Percentiles rank a stretch among this genome's conserved stretches.
phyloP scores from a whole-genome alignment of 2,113 vertebrate species.

The Archocentrus centrarchus region DNA sequence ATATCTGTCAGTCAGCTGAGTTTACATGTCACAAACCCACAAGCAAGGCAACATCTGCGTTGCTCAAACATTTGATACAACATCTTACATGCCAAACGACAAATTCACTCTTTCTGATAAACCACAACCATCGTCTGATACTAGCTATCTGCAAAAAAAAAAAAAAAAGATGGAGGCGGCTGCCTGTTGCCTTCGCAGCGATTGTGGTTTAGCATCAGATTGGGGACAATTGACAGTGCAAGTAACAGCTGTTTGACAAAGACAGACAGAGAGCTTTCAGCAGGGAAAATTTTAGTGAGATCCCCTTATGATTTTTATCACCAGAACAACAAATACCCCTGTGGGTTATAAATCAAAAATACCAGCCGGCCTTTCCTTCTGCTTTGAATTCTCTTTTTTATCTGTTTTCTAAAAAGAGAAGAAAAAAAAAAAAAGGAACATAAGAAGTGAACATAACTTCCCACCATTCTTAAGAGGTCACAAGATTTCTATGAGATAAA shows the following conservation, averaged over 20 bases:
- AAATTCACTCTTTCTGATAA: slow-evolving; percentile 33
- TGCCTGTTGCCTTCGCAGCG: slow-evolving; percentile 26
- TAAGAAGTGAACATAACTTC: slow-evolving; percentile 8
- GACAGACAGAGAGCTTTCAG: not conserved
- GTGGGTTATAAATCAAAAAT: slow-evolving; percentile 12
- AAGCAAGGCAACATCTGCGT: slow-evolving; percentile 26
- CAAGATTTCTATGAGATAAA: not conserved
- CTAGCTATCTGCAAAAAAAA: slow-evolving; percentile 8
- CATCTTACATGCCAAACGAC: slow-evolving; percentile 23
- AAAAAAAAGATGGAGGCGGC: slow-evolving; percentile 3
- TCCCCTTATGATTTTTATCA: slow-evolving; percentile 9
- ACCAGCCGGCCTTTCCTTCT: not conserved
- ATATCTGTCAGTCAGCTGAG: slow-evolving; percentile 38
- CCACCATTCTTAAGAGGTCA: not conserved
- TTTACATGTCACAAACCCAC: slow-evolving; percentile 44
- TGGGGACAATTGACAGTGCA: slow-evolving; percentile 1
- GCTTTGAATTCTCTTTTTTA: slow-evolving; percentile 32
- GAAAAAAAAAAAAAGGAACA: not conserved
- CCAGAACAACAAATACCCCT: slow-evolving; percentile 13
- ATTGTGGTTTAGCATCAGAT: slow-evolving; percentile 29
- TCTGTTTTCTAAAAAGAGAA: not conserved
- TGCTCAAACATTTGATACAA: not conserved
- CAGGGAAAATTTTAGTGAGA: not conserved
- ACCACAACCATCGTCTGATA: slow-evolving; percentile 24
- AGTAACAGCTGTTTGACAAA: slow-evolving; percentile 34